Evolutionary conservation across 2,113 vertebrate species (phyloP).

Genomic region (Calidris pygmaea): DNA sequence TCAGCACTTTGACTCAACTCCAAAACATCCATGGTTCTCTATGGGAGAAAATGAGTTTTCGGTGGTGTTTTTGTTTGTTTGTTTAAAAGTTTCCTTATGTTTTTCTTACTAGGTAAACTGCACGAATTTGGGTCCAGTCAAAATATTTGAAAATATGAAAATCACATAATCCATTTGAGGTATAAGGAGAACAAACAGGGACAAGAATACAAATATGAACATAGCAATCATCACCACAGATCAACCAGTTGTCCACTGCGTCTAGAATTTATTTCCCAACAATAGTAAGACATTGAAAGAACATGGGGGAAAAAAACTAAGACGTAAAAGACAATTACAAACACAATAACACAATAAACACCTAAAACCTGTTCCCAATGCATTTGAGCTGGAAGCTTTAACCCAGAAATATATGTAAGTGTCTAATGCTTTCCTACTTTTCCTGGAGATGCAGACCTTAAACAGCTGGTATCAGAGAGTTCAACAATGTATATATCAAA

Average conservation of each 20-base stretch:
- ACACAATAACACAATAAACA: neutral
- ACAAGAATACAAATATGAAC: neutral
- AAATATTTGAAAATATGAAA: neutral
- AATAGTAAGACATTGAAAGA: neutral
- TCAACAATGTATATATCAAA: neutral
- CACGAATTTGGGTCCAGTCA: neutral
- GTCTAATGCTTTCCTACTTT: neutral
- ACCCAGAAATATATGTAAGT: neutral
- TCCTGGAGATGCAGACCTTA: neutral
- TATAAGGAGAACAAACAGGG: neutral
- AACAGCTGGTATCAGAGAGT: neutral
- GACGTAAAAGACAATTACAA: neutral
- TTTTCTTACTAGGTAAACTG: neutral
- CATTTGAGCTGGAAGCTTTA: neutral
- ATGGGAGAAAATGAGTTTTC: neutral
- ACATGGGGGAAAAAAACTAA: rapidly evolving
- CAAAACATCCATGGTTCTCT: neutral
- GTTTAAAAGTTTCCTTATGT: neutral
- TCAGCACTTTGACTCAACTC: neutral
- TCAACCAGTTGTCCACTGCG: neutral
- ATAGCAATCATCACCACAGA: neutral
- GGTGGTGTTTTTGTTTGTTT: neutral
- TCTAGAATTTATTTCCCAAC: neutral
- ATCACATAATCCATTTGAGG: neutral
- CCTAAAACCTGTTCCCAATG: neutral